Conservation (phyloP, 2,888 invertebrate species). For the Drosophila aldrichi region DNA sequence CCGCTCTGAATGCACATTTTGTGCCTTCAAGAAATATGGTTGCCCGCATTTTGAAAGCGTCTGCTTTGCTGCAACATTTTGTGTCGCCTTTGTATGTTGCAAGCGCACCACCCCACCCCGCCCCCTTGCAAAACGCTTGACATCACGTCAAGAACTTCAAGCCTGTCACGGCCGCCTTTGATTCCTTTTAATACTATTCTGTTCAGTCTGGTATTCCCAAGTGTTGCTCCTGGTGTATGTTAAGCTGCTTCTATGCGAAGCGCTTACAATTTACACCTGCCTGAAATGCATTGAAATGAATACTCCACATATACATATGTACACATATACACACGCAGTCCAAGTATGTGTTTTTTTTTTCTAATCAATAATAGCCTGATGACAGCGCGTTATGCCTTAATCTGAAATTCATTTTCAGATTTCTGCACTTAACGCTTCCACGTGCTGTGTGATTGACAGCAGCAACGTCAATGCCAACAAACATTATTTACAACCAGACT, state of each 20-base stretch:
- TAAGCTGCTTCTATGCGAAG: conserved; percentile 4
- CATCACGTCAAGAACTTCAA: conserved; percentile 57
- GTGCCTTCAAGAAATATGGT: conserved; percentile 61
- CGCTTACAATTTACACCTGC: conserved; percentile 31
- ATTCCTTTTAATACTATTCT: conserved; percentile 58
- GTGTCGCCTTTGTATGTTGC: conserved; percentile 48
- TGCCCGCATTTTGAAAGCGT: conserved; percentile 56
- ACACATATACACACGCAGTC: not conserved
- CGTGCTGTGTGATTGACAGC: conserved; percentile 40
- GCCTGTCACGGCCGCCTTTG: conserved; percentile 26
- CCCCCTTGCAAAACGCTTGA: conserved; percentile 43
- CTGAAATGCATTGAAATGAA: conserved; percentile 17
- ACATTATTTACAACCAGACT: conserved; percentile 62
- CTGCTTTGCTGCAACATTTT: conserved; percentile 25
- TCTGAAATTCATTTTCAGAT: not conserved
- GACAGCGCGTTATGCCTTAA: not conserved
- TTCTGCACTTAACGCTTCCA: not conserved
- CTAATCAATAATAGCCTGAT: not conserved
- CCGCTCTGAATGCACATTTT: conserved; percentile 64
- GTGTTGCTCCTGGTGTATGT: conserved; percentile 14
- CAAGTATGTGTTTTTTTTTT: not conserved
- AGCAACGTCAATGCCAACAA: conserved; percentile 45
- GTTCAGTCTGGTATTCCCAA: conserved; percentile 10
- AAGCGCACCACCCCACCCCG: not conserved
- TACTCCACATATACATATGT: conserved; percentile 2